phyloP scores from a whole-genome alignment of 23 tunicate species.

The Ascidia mentula region DNA sequence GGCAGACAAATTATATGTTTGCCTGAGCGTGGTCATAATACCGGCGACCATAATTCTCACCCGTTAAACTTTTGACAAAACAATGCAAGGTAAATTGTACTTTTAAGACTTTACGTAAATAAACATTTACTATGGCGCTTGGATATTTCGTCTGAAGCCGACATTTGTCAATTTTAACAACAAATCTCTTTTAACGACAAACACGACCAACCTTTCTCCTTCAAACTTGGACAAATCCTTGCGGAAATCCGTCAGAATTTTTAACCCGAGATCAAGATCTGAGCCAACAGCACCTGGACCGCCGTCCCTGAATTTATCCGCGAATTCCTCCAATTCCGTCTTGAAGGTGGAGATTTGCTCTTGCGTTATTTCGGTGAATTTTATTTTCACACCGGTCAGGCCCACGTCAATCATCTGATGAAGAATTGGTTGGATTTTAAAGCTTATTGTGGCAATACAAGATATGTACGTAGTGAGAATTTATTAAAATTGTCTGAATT shows the following conservation, averaged over 20 bases:
- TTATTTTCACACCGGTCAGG: conserved; percentile 80
- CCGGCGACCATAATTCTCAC: too few relatives aligned
- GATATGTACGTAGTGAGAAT: too few relatives aligned
- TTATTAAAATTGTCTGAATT: too few relatives aligned
- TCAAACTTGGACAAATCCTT: conserved; percentile 74
- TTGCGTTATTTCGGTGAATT: conserved; percentile 89
- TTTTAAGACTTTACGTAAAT: too few relatives aligned
- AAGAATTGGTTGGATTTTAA: too few relatives aligned
- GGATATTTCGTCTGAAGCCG: not conserved
- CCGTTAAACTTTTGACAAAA: too few relatives aligned
- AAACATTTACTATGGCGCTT: not conserved
- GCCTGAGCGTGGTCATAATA: too few relatives aligned
- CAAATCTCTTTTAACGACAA: not conserved
- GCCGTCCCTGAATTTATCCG: conserved; percentile 48
- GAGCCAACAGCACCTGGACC: conserved; percentile 93
- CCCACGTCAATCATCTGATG: conserved; percentile 81
- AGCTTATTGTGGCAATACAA: too few relatives aligned
- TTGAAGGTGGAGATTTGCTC: conserved; percentile 78
- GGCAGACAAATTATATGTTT: too few relatives aligned
- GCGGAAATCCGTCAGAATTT: conserved; percentile 72
- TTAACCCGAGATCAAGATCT: conserved; percentile 82
- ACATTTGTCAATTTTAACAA: too few relatives aligned
- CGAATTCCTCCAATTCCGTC: conserved; percentile 53
- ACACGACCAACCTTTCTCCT: conserved; percentile 47
- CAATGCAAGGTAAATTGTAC: too few relatives aligned